Evolutionary conservation across 2,888 invertebrate species (phyloP), one percentile per base, ranked within the genome.

Genomic region (Zaprionus bogoriensis): DNA sequence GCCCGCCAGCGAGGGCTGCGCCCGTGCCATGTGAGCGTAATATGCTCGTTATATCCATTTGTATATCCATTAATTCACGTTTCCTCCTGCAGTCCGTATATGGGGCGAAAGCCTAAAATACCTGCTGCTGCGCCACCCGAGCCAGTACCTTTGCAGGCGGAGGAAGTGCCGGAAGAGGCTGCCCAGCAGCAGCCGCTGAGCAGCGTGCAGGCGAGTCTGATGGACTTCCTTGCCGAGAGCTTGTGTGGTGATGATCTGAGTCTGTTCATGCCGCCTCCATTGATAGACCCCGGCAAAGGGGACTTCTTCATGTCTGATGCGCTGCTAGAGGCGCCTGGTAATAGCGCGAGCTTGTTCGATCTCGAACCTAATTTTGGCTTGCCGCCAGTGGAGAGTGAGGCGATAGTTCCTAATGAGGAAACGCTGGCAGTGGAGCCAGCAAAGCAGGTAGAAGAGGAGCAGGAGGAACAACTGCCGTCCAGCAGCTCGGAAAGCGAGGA

Each of bases 221-320:
- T 90, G 89, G 91, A 91, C 58, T 91, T 91, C 58, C 55, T 91
- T 2, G 89, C 89, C 2, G 90, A 90, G 60, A 91, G 83, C 60
- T 67, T 91, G 12, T 80, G 84, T 0, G 83, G 85, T 22, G 89
- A 89, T 53, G 89, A 90, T 51, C 63, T 89, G 14, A 74, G 73
- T 53, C 78, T 90, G 66, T 89, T 90, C 36, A 81, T 82, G 55
- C 71, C 87, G 1, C 87, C 89, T 3, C 87, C 89, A 0, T 39
- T 90, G 1, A 77, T 83, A 30, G 84, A 77, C 1, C 69, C 55
- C 5, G 78, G 74, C 3, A 89, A 89, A 30, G 76, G 68, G 12
- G 89, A 89, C 63, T 78, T 90, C 17, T 77, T 90, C 6, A 76
- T 83, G 77, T 42, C 71, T 0, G 86, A 85, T 14, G 87, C 89